Conservation (phyloP, 2,888 invertebrate genomes). For the Pseudococcus viburni region DNA sequence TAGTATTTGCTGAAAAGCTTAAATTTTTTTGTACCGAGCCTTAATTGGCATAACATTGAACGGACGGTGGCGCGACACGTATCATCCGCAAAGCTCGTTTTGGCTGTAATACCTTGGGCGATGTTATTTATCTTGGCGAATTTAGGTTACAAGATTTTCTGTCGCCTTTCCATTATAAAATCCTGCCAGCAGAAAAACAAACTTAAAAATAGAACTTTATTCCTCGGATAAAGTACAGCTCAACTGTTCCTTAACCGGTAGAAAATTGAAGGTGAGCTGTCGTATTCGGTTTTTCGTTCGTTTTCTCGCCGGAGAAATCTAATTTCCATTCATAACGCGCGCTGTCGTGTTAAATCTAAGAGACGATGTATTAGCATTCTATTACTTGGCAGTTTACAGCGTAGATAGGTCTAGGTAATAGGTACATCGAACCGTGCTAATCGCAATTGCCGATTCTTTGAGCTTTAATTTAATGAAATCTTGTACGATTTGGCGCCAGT, state of each 20-base stretch:
- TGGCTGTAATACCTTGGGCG: neutral
- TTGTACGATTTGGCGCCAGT: too few species aligned
- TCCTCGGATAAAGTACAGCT: neutral
- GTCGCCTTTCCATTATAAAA: neutral
- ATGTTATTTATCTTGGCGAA: constrained; percentile 10
- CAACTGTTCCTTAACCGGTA: constrained; percentile 1
- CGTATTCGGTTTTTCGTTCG: constrained; percentile 11
- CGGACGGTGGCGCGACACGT: neutral
- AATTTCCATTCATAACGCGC: constrained; percentile 41
- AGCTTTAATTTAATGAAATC: neutral
- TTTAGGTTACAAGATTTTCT: constrained; percentile 30
- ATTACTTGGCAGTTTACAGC: constrained; percentile 20
- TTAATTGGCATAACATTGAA: constrained; percentile 8
- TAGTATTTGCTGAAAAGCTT: neutral
- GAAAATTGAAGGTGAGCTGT: constrained; percentile 33
- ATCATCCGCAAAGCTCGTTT: constrained; percentile 18
- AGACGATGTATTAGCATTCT: constrained; percentile 27
- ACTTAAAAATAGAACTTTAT: constrained; percentile 39
- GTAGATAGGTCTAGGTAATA: too few species aligned
- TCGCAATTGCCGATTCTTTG: constrained; percentile 14
- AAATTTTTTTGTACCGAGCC: neutral
- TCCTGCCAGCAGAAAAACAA: neutral
- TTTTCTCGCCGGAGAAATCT: neutral
- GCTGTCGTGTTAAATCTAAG: neutral
- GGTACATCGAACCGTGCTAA: constrained; percentile 1